Conservation (phyloP, 2,113 vertebrate genomes). For the Otolemur garnettii region DNA sequence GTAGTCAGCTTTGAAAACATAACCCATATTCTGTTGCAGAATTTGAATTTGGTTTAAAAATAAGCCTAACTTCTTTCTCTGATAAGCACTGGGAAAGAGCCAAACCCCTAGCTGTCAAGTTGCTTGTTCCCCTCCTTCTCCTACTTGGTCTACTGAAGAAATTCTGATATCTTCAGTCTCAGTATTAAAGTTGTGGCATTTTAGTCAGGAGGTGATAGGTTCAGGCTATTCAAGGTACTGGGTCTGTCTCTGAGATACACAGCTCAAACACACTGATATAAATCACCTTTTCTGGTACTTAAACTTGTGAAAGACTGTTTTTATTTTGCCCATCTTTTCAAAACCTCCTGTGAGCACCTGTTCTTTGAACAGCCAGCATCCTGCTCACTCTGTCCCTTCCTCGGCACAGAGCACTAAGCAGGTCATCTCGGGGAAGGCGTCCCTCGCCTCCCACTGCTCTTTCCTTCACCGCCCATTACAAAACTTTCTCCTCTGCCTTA, state of each 20-base stretch:
- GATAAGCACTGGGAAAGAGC: not conserved
- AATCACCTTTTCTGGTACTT: not conserved
- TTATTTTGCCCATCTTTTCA: not conserved
- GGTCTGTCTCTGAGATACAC: not conserved
- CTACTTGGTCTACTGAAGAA: constrained; percentile 11
- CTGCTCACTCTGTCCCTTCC: not conserved
- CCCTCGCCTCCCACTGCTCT: not conserved
- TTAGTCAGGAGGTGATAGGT: not conserved
- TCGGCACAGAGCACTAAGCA: not conserved
- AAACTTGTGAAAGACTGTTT: not conserved
- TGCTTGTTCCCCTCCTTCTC: not conserved
- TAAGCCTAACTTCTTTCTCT: constrained; percentile 18
- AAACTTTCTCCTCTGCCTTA: not conserved
- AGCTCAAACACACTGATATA: not conserved
- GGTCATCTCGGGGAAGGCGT: not conserved
- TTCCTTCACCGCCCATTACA: not conserved
- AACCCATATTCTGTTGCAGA: constrained; percentile 5
- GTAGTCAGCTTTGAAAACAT: constrained; percentile 4
- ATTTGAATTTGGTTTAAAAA: constrained; percentile 39
- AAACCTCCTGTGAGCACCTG: not conserved
- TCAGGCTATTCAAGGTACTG: not conserved
- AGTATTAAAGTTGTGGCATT: not conserved
- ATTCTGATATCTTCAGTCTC: not conserved
- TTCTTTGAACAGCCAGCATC: not conserved
- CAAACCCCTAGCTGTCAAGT: not conserved